A percentile compares a stretch with the other conserved stretches of the same genome.
Conservation (phyloP, 1,140 invertebrate genomes). For the Onthophagus taurus region DNA sequence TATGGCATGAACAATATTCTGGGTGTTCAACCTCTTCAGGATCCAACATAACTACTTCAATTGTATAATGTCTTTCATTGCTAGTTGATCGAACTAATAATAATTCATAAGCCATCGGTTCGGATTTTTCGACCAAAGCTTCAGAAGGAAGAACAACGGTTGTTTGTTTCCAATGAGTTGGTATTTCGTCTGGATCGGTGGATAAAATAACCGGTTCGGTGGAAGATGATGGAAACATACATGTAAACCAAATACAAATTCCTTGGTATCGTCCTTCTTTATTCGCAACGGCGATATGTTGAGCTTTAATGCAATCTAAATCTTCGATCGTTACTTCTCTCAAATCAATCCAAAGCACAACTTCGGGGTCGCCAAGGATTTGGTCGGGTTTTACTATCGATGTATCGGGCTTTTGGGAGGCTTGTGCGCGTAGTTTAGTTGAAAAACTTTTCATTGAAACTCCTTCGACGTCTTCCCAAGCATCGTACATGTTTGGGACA, state of each 20-base stretch:
- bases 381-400: slow-evolving; percentile 40
- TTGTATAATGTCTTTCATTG: slow-evolving; percentile 51
- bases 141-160: slow-evolving; percentile 63
- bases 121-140: slow-evolving; percentile 42
- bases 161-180: slow-evolving; percentile 98
- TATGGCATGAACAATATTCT: slow-evolving; percentile 62
- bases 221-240: slow-evolving; percentile 39
- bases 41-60: slow-evolving; percentile 61
- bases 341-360: slow-evolving; percentile 49
- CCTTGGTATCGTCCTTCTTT: slow-evolving; percentile 61
- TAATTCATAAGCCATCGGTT: slow-evolving; percentile 60
- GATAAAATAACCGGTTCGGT: slow-evolving; percentile 49
- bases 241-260: slow-evolving; percentile 58
- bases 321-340: slow-evolving; percentile 42
- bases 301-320: slow-evolving; percentile 38
- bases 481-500: slow-evolving; percentile 52
- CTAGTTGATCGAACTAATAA: slow-evolving; percentile 42
- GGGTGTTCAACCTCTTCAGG: slow-evolving; percentile 61
- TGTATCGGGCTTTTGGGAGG: slow-evolving; percentile 41
- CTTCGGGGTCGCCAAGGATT: slow-evolving; percentile 44
- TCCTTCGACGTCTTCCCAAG: slow-evolving; percentile 48
- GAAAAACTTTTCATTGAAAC: slow-evolving; percentile 46
- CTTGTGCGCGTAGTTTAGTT: slow-evolving; percentile 39
- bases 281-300: slow-evolving; percentile 40
- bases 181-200: slow-evolving; percentile 61